A percentile compares a stretch with the other conserved stretches of the same genome.
phyloP scores from a whole-genome alignment of 2,797 vertebrate species.

The Catamblyrhynchus diadema region DNA sequence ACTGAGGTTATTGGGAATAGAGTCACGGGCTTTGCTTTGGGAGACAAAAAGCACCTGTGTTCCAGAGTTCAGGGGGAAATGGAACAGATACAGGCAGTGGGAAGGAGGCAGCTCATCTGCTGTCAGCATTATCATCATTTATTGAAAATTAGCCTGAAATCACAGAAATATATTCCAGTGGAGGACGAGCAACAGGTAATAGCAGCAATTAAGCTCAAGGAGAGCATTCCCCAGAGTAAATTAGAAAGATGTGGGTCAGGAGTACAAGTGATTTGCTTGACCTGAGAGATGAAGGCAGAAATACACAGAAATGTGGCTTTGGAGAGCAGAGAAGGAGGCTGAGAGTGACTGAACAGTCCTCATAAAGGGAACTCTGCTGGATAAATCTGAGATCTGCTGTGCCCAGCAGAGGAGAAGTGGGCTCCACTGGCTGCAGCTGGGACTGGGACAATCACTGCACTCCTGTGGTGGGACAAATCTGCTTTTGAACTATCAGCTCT shows the following conservation, averaged over 20 bases:
- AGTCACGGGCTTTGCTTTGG: neutral
- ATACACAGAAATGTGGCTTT: neutral
- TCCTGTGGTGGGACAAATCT: neutral
- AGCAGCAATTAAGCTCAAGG: neutral
- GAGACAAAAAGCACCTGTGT: neutral
- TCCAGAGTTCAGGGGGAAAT: neutral
- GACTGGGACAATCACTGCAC: neutral
- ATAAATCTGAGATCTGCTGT: neutral
- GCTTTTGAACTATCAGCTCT: neutral
- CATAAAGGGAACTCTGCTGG: neutral
- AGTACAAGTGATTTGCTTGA: neutral
- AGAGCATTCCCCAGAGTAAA: neutral
- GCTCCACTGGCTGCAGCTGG: neutral
- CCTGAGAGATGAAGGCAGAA: slow-evolving; percentile 1
- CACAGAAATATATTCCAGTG: neutral
- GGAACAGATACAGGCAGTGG: neutral
- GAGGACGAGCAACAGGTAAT: neutral
- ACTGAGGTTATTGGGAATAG: neutral
- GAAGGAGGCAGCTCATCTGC: neutral
- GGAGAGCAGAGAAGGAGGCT: neutral
- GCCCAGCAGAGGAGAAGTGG: neutral
- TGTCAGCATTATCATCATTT: neutral
- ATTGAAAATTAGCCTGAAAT: neutral
- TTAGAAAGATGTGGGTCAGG: neutral
- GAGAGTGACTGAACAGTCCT: neutral